Evolutionary conservation across 2,888 invertebrate genomes (phyloP).

Genomic region (Blastobasis lacticolella): DNA sequence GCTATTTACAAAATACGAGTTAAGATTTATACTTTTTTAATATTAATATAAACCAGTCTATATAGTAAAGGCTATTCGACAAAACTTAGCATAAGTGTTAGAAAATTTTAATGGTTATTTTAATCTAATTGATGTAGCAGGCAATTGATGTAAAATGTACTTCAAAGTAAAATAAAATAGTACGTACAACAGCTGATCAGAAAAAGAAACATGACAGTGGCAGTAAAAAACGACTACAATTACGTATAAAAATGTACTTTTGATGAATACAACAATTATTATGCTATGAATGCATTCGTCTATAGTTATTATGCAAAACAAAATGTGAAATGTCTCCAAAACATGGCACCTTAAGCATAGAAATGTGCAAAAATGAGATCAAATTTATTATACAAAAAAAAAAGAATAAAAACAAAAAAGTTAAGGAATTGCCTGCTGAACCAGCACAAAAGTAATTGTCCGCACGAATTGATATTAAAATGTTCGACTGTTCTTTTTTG

Average conservation of each 20-base stretch:
- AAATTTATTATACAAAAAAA: constrained; percentile 43
- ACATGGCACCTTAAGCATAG: constrained; percentile 59
- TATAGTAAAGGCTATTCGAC: constrained; percentile 70
- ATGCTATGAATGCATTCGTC: constrained; percentile 38
- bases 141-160: constrained; percentile 40
- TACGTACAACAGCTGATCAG: constrained; percentile 14
- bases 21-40: constrained; percentile 67
- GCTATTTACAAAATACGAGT: constrained; percentile 73
- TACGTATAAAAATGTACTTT: constrained; percentile 27
- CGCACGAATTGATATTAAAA: constrained; percentile 28
- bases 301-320: constrained; percentile 48
- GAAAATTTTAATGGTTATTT: constrained; percentile 47
- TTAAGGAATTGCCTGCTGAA: constrained; percentile 58
- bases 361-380: constrained; percentile 63
- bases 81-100: constrained; percentile 69
- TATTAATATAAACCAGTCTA: constrained; percentile 72
- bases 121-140: constrained; percentile 55
- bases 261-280: constrained; percentile 38
- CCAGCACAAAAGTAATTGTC: constrained; percentile 42
- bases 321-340: constrained; percentile 30
- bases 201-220: constrained; percentile 11
- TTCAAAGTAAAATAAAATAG: constrained; percentile 18
- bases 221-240: constrained; percentile 16
- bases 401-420: constrained; percentile 12
- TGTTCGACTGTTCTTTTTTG: constrained; percentile 41